Conservation (phyloP, 2,113 vertebrate genomes). For the Zapus hudsonius region DNA sequence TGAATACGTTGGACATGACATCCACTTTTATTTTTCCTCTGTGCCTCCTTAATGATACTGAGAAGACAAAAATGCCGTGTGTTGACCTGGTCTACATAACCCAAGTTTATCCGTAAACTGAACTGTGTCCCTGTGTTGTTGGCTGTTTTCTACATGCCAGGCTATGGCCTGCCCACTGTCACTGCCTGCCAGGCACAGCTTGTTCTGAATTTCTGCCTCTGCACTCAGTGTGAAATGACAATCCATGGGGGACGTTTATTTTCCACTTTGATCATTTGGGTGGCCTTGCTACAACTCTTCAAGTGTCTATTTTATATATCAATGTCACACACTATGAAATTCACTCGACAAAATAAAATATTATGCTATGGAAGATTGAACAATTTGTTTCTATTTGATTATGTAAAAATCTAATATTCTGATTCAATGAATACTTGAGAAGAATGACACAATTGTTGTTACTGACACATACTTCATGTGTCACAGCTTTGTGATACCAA, state of each 20-base stretch:
- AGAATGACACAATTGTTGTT: background rate
- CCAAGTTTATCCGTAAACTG: background rate
- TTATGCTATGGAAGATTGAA: background rate
- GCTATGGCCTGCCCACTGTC: background rate
- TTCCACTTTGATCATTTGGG: background rate
- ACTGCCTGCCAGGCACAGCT: background rate
- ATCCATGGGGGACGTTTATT: background rate
- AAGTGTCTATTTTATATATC: constrained; percentile 16
- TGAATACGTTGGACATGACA: background rate
- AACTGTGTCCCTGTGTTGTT: background rate
- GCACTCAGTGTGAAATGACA: background rate
- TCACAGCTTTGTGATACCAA: background rate
- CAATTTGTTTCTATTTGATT: background rate
- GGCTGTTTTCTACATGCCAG: background rate
- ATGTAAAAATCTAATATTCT: background rate
- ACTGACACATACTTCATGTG: background rate
- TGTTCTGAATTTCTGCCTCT: background rate
- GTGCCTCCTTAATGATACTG: background rate
- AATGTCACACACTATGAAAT: background rate
- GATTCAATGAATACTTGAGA: background rate
- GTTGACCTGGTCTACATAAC: background rate
- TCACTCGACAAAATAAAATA: constrained; percentile 2
- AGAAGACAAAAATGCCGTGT: background rate
- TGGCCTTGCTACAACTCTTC: background rate
- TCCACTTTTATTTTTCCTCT: background rate